These are phyloP conservation scores for Hololepta plana DNA, from an alignment of 2,888 invertebrate species.

Conservation along the genomic window DNA sequence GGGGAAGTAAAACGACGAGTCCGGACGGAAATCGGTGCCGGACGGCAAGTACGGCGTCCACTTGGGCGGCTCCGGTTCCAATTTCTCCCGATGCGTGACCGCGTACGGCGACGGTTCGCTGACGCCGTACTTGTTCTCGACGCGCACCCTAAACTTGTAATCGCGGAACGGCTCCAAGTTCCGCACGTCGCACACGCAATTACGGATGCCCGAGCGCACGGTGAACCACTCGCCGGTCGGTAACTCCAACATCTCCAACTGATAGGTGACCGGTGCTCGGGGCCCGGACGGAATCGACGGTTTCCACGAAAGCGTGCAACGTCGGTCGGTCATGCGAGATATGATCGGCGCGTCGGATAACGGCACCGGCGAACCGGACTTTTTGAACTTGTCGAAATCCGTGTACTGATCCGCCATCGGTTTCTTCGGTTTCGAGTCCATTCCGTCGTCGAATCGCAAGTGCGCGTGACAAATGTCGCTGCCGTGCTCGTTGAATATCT, in stretches of 20 bases:
- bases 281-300: constrained; percentile 81
- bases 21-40: constrained; percentile 67
- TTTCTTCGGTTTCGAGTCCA: constrained; percentile 43
- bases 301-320: constrained; percentile 81
- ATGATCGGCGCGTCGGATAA: constrained; percentile 82
- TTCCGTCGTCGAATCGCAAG: constrained; percentile 49
- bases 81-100: constrained; percentile 54
- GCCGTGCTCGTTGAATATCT: constrained; percentile 71
- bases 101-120: constrained; percentile 92
- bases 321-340: constrained; percentile 77
- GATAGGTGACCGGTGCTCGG: constrained; percentile 80
- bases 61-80: constrained; percentile 63
- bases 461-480: constrained; percentile 64
- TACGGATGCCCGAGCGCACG: constrained; percentile 66
- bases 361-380: constrained; percentile 71
- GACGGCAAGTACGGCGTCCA: constrained; percentile 64
- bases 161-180: constrained; percentile 85
- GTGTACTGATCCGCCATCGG: constrained; percentile 63
- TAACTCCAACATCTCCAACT: constrained; percentile 84
- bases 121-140: constrained; percentile 91
- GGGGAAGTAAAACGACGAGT: constrained; percentile 74
- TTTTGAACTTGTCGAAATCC: constrained; percentile 68
- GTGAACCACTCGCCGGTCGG: constrained; percentile 91
- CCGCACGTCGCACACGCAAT: constrained; percentile 76
- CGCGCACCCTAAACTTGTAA: constrained; percentile 88